Evolutionary conservation across 2,888 invertebrate species (phyloP).

Genomic region (Dyspetes luteomarginatus): DNA sequence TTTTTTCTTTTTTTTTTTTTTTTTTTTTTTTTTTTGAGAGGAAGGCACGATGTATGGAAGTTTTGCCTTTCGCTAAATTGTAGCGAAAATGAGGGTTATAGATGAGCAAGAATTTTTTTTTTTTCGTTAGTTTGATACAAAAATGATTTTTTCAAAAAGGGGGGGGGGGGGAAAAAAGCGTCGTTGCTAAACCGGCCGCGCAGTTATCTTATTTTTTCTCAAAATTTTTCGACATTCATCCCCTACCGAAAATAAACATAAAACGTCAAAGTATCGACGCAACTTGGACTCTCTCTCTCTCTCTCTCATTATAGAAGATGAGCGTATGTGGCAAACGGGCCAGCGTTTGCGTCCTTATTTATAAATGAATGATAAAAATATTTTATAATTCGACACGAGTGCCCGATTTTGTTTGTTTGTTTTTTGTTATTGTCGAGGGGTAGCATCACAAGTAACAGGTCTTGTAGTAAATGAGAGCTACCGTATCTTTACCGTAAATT

Average conservation of each 20-base stretch:
- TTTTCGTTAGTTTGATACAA: background rate
- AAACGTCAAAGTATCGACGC: slow-evolving; percentile 20
- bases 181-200: slow-evolving; percentile 17
- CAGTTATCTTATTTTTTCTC: background rate
- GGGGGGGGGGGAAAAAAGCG: too few relatives aligned
- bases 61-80: slow-evolving; percentile 74
- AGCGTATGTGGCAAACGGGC: slow-evolving; percentile 34
- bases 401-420: background rate
- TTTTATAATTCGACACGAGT: background rate
- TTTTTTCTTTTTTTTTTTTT: slow-evolving; percentile 26
- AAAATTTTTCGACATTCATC: too few relatives aligned
- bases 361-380: background rate
- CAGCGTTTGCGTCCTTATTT: slow-evolving; percentile 38
- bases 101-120: slow-evolving; percentile 28
- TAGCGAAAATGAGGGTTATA: slow-evolving; percentile 47
- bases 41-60: slow-evolving; percentile 81
- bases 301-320: too few relatives aligned
- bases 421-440: background rate
- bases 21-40: slow-evolving; percentile 64
- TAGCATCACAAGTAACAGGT: slow-evolving; percentile 82
- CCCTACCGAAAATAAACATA: background rate
- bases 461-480: slow-evolving; percentile 82
- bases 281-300: slow-evolving; percentile 21
- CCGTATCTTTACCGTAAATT: slow-evolving; percentile 81
- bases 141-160: too few relatives aligned